Conservation (phyloP, 2,797 vertebrate species). For the Xiphophorus birchmanni region DNA sequence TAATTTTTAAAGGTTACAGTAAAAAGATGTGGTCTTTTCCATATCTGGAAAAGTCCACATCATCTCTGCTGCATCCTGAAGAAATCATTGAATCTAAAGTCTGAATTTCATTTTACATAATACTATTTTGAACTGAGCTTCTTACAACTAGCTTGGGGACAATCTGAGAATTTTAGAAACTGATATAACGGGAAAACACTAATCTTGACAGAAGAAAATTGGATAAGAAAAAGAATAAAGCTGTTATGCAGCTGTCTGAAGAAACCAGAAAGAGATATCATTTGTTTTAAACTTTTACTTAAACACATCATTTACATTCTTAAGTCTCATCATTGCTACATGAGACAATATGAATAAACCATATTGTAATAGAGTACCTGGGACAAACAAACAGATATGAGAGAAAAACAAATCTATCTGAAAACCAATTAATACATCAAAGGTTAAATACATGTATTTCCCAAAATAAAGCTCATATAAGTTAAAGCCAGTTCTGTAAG, state of each 20-base stretch:
- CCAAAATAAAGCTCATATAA: slow-evolving; percentile 19
- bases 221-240: background rate
- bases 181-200: background rate
- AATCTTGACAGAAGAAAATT: background rate
- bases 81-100: background rate
- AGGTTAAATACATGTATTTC: slow-evolving; percentile 7
- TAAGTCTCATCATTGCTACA: slow-evolving; percentile 78
- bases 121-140: background rate
- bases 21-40: background rate
- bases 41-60: background rate
- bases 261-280: slow-evolving; percentile 11
- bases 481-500: slow-evolving; percentile 13
- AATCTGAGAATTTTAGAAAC: background rate
- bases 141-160: background rate
- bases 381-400: slow-evolving; percentile 40
- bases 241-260: background rate
- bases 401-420: slow-evolving; percentile 14
- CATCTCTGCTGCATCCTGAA: background rate
- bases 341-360: slow-evolving; percentile 63
- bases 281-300: slow-evolving; percentile 78
- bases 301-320: slow-evolving; percentile 90
- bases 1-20: too few species aligned
- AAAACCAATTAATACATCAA: slow-evolving; percentile 20
- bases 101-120: background rate
- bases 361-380: slow-evolving; percentile 76